Percentiles rank a stretch among this genome's conserved stretches.
These are phyloP conservation scores for Drosophila infuscata DNA, from an alignment of 2,888 invertebrate genomes.

Conservation along the genomic window DNA sequence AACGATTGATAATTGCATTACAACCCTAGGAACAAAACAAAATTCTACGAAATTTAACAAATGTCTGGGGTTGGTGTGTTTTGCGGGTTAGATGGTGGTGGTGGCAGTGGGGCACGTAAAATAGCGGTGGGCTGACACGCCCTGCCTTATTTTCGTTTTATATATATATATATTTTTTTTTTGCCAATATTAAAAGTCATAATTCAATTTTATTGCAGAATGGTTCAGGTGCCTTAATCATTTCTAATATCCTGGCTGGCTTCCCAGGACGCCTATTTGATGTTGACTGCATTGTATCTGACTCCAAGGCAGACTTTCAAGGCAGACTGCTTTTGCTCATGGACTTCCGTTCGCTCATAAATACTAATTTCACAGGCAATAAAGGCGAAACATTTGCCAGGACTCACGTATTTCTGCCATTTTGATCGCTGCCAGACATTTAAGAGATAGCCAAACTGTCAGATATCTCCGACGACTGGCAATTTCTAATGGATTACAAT, in stretches of 20 bases:
- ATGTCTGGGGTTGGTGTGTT: slow-evolving; percentile 38
- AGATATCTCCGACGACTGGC: slow-evolving; percentile 45
- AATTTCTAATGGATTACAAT: slow-evolving; percentile 76
- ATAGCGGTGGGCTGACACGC: slow-evolving; percentile 6
- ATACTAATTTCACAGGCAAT: slow-evolving; percentile 85
- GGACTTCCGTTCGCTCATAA: slow-evolving; percentile 78
- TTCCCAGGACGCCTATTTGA: slow-evolving; percentile 67
- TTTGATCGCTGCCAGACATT: slow-evolving; percentile 74
- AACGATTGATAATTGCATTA: slow-evolving; percentile 22
- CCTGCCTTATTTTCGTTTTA: slow-evolving; percentile 8
- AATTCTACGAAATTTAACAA: slow-evolving; percentile 38
- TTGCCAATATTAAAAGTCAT: slow-evolving; percentile 80
- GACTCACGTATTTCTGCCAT: slow-evolving; percentile 65
- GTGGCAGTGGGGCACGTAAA: neutral
- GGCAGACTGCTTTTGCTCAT: slow-evolving; percentile 8
- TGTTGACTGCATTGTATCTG: slow-evolving; percentile 41
- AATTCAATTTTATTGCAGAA: slow-evolving; percentile 84
- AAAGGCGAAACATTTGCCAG: slow-evolving; percentile 83
- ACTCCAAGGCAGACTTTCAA: neutral
- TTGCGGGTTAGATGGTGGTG: slow-evolving; percentile 4
- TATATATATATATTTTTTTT: slow-evolving; percentile 5
- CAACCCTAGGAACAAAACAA: slow-evolving; percentile 36
- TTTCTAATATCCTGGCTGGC: slow-evolving; percentile 80
- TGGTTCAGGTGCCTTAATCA: slow-evolving; percentile 84
- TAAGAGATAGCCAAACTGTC: slow-evolving; percentile 62